Evolutionary conservation across 2,797 vertebrate species (phyloP), one percentile per base, ranked within the genome.

Genomic region (Chaunax sp.): DNA sequence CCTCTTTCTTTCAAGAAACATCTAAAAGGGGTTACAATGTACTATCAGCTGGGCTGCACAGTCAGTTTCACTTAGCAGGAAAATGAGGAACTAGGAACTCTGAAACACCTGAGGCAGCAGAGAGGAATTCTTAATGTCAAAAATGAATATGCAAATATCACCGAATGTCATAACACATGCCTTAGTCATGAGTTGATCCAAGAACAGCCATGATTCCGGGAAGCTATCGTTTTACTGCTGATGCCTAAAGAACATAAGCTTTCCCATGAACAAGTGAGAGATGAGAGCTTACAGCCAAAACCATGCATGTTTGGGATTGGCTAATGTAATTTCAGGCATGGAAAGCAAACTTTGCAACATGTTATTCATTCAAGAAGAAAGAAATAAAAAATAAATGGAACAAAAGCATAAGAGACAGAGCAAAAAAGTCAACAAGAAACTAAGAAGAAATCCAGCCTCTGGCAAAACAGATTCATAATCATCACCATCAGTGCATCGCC

Each of bases 131-230:
- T 84, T 90, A 89, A 90, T 89, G 90, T 87, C 86, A 91, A 77
- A 82, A 78, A 90, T 89, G 82, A 89, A 89, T 90, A 92, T 92
- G 88, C 69, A 92, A 91, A 92, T 91, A 86, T 69, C 83, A 85
- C 54, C n/a, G 63, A 80, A 74, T 91, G 91, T 92, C 90, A 91
- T 67, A 90, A 88, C 89, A 90, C 81, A 63, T 64, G 61, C 67
- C 62, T 87, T 80, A 89, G 84, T 91, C 87, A 92, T 69, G 38
- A 51, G 52, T 40, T 84, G 83, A 90, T 90, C 65, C 28, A 33
- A 74, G 69, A 80, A 64, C 22, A 47, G 75, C 71, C 37, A 44
- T 65, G 53, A 51, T 63, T 65, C 69, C 86, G 78, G 71, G 69
- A 11, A 73, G 76, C 38, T 77, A 81, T 83, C 57, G 5, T 38